Evolutionary conservation across 2,888 invertebrate species (phyloP).

Genomic region (Eledone cirrhosa): DNA sequence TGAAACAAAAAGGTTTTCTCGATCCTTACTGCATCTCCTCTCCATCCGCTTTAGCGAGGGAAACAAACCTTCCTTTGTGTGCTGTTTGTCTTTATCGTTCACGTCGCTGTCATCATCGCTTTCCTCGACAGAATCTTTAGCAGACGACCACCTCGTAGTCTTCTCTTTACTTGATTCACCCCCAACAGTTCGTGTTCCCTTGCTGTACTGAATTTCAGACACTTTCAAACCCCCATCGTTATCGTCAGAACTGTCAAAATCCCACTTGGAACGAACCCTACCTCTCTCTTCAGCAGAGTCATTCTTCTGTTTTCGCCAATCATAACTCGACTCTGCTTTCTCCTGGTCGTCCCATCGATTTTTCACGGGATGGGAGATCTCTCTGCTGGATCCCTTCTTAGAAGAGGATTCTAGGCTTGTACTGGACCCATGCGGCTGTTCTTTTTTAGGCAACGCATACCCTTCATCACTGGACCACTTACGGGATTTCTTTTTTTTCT

Average conservation of each 20-base stretch:
- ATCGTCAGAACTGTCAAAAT: slow-evolving; percentile 21
- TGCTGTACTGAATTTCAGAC: no score
- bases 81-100: no score
- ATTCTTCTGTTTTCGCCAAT: slow-evolving; percentile 18
- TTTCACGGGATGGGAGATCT: not conserved
- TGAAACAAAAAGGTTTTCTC: no score
- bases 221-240: not conserved
- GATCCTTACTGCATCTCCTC: no score
- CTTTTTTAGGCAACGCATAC: not conserved
- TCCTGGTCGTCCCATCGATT: not conserved
- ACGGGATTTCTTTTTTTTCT: slow-evolving; percentile 13
- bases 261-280: slow-evolving; percentile 16
- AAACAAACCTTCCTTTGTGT: no score
- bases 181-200: no score
- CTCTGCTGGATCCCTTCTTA: not conserved
- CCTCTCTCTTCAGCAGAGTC: not conserved
- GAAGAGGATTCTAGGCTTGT: not conserved
- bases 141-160: no score
- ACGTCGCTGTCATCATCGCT: no score
- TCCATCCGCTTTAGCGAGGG: no score
- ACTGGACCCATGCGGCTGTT: not conserved
- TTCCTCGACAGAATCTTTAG: no score
- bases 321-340: slow-evolving; percentile 32
- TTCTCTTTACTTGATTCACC: no score
- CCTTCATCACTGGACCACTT: not conserved